Conservation (phyloP, 2,888 invertebrate species). For the Erebia palarica region DNA sequence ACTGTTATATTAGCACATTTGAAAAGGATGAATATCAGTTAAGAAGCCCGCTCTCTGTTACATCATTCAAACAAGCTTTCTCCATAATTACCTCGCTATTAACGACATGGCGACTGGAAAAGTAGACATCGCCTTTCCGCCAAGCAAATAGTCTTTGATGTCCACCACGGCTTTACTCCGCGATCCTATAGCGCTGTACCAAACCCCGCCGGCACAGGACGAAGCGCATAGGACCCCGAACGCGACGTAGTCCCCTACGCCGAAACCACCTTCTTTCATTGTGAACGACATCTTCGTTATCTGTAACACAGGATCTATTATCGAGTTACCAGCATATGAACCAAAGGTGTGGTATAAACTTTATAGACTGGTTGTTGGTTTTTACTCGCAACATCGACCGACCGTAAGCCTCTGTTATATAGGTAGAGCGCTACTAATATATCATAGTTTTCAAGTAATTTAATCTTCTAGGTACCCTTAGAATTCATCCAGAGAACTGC, state of each 20-base stretch:
- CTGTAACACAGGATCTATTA: constrained; percentile 7
- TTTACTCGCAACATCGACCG: too few species aligned
- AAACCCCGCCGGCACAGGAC: constrained; percentile 91
- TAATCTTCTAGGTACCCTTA: too few species aligned
- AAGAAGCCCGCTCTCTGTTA: not conserved
- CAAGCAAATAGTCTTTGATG: constrained; percentile 89
- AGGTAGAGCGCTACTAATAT: too few species aligned
- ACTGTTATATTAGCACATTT: too few species aligned
- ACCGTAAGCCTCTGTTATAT: too few species aligned
- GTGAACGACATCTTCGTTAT: constrained; percentile 63
- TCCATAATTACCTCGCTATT: constrained; percentile 86
- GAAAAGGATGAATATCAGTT: not conserved
- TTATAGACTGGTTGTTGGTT: too few species aligned
- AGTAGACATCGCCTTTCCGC: constrained; percentile 87
- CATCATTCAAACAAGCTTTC: not conserved
- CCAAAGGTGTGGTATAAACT: too few species aligned
- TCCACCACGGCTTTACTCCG: constrained; percentile 76
- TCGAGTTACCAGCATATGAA: too few species aligned
- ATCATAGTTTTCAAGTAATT: too few species aligned
- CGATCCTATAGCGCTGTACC: constrained; percentile 82
- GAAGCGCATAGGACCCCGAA: constrained; percentile 86
- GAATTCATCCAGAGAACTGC: too few species aligned
- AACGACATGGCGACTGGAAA: constrained; percentile 94
- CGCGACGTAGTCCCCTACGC: constrained; percentile 83
- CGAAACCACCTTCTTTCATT: constrained; percentile 70